A percentile compares a stretch with the other conserved stretches of the same genome.
Conservation (phyloP, 2,113 vertebrate genomes). For the Cathartes aura region DNA sequence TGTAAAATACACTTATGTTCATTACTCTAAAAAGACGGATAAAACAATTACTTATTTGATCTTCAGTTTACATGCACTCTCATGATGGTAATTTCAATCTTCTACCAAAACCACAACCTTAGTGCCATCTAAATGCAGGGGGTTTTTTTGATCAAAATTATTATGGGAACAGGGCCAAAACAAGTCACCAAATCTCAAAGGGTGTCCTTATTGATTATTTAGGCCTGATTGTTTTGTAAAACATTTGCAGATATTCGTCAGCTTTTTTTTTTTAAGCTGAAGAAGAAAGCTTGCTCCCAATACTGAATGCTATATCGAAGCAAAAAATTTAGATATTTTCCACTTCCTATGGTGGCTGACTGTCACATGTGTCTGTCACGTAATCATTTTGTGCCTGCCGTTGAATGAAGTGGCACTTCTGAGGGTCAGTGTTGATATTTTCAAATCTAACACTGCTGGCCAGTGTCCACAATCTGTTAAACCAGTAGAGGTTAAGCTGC, state of each 20-base stretch:
- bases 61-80: background rate
- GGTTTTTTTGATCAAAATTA: background rate
- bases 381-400: background rate
- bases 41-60: background rate
- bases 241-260: background rate
- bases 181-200: background rate
- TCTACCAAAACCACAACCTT: background rate
- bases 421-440: background rate
- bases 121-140: background rate
- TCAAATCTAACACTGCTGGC: background rate
- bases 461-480: background rate
- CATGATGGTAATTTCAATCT: background rate
- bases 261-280: background rate
- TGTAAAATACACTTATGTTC: background rate
- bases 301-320: background rate
- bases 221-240: background rate
- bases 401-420: background rate
- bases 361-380: background rate
- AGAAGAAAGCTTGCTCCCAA: background rate
- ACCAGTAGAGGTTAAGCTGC: background rate
- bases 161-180: background rate
- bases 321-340: background rate
- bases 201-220: background rate
- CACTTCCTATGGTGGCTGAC: background rate
- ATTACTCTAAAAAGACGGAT: background rate